Percentiles rank a stretch among this genome's conserved stretches.
These are phyloP conservation scores for Caenorhabditis sp. DNA, from an alignment of 2,888 invertebrate species.

Conservation along the genomic window DNA sequence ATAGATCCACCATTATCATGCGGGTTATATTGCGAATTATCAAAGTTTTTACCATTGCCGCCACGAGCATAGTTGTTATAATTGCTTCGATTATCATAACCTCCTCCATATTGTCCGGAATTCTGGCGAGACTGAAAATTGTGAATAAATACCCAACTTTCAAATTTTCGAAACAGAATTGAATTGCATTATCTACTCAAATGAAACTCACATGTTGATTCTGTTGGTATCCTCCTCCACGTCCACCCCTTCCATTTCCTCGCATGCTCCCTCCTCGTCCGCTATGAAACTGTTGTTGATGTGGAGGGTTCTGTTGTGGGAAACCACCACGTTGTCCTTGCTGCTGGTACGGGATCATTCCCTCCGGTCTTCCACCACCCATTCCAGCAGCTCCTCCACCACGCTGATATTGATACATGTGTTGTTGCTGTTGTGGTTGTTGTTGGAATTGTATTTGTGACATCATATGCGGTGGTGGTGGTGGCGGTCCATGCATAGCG, in stretches of 20 bases:
- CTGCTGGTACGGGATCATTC: background rate
- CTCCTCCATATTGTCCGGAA: slow-evolving; percentile 14
- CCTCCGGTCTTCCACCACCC: background rate
- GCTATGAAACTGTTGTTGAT: background rate
- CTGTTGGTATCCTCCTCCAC: background rate
- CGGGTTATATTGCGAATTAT: background rate
- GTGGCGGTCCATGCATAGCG: background rate
- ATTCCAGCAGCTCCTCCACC: background rate
- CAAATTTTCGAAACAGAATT: background rate
- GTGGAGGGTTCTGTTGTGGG: background rate
- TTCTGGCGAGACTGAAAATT: slow-evolving; percentile 31
- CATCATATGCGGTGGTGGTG: background rate
- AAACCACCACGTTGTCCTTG: background rate
- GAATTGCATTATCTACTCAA: background rate
- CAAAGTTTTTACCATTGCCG: background rate
- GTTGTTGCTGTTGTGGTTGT: slow-evolving; percentile 2
- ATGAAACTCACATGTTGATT: slow-evolving; percentile 2
- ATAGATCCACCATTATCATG: background rate
- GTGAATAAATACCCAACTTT: background rate
- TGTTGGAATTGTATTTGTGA: slow-evolving; percentile 13
- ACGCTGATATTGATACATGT: background rate
- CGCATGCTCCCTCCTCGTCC: background rate
- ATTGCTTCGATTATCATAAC: slow-evolving; percentile 5
- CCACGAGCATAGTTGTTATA: background rate
- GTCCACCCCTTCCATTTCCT: background rate